These are phyloP conservation scores for Telenomus remus DNA, from an alignment of 1,140 invertebrate genomes.

Conservation along the genomic window DNA sequence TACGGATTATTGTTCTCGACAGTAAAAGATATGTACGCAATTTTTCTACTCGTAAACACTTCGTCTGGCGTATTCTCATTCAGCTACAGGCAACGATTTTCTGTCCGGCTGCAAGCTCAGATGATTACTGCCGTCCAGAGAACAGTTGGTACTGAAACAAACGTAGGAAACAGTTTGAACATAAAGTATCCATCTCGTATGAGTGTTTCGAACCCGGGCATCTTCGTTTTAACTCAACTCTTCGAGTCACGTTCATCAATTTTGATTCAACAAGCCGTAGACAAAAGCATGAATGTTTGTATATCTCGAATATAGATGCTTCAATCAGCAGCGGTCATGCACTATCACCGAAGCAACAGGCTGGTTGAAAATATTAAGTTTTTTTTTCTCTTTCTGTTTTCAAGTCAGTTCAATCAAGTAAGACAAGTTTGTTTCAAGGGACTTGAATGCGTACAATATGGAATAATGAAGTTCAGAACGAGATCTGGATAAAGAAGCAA, in stretches of 20 bases:
- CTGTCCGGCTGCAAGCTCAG: slow-evolving; percentile 47
- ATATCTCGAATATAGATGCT: slow-evolving; percentile 40
- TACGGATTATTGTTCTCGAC: slow-evolving; percentile 5
- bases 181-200: background rate
- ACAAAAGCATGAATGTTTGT: slow-evolving; percentile 52
- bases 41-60: slow-evolving; percentile 11
- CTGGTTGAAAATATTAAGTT: slow-evolving; percentile 19
- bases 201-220: slow-evolving; percentile 29
- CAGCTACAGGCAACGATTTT: slow-evolving; percentile 53
- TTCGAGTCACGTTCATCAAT: slow-evolving; percentile 18
- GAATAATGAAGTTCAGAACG: slow-evolving; percentile 45
- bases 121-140: slow-evolving; percentile 63
- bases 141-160: slow-evolving; percentile 85
- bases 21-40: background rate
- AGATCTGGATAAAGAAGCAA: slow-evolving; percentile 41
- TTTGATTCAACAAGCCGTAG: slow-evolving; percentile 41
- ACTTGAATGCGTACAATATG: slow-evolving; percentile 44
- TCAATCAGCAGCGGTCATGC: slow-evolving; percentile 53
- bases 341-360: slow-evolving; percentile 52
- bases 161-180: slow-evolving; percentile 21
- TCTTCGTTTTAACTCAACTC: slow-evolving; percentile 52
- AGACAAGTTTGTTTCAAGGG: background rate
- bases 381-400: background rate
- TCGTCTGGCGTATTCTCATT: slow-evolving; percentile 43
- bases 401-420: no score